Conservation (phyloP, 2,113 vertebrate genomes). For the Eulemur macaco region DNA sequence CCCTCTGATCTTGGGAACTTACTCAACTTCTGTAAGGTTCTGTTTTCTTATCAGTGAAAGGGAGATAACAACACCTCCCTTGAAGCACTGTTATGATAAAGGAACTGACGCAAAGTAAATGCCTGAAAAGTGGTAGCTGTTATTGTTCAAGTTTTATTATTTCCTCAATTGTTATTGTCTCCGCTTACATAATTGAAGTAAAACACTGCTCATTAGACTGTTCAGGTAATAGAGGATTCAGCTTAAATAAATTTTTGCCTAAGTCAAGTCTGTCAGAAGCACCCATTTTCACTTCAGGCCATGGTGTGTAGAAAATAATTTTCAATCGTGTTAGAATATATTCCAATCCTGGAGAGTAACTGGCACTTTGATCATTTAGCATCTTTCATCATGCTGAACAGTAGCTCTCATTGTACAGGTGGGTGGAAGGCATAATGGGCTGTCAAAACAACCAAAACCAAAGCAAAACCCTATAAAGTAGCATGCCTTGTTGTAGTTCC, state of each 20-base stretch:
- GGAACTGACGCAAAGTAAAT: background rate
- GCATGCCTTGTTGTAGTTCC: background rate
- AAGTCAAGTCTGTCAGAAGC: background rate
- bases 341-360: background rate
- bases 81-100: background rate
- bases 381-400: background rate
- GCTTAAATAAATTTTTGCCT: background rate
- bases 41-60: constrained; percentile 42
- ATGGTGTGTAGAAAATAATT: background rate
- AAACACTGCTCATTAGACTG: background rate
- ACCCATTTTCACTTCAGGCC: background rate
- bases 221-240: background rate
- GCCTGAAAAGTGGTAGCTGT: background rate
- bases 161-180: background rate
- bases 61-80: background rate
- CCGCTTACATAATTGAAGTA: background rate
- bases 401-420: background rate
- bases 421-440: background rate
- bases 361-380: background rate
- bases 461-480: background rate
- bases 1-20: background rate
- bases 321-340: background rate
- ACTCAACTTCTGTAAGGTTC: background rate
- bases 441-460: background rate
- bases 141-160: background rate